Percentiles rank a stretch among this genome's conserved stretches.
These are phyloP conservation scores for Armadillidium nasatum DNA, from an alignment of 1,140 invertebrate genomes.

Conservation along the genomic window DNA sequence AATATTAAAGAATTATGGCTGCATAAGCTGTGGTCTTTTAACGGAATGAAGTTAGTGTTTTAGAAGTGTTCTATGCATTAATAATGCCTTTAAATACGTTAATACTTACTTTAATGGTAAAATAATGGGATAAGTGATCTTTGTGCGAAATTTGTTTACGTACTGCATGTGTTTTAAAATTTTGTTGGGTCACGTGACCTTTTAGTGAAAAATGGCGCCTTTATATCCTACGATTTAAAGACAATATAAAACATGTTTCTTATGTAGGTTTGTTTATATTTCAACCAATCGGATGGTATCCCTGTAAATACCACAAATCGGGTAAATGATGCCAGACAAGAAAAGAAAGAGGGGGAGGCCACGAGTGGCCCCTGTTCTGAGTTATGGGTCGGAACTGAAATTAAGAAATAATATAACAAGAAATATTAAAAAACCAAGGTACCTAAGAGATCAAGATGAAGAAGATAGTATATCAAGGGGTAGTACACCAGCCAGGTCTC, in stretches of 20 bases:
- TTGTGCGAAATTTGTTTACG: too few species aligned
- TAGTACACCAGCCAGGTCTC: neutral
- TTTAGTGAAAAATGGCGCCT: slow-evolving; percentile 41
- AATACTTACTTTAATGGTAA: too few species aligned
- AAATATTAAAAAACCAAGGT: slow-evolving; percentile 29
- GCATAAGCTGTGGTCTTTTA: neutral
- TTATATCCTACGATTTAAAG: slow-evolving; percentile 41
- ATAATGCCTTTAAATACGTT: too few species aligned
- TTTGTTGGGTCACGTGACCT: slow-evolving; percentile 37
- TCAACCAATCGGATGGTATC: slow-evolving; percentile 31
- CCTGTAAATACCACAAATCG: neutral
- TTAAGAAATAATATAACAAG: slow-evolving; percentile 30
- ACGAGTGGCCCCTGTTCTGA: slow-evolving; percentile 17
- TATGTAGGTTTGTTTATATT: slow-evolving; percentile 44
- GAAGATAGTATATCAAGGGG: slow-evolving; percentile 24
- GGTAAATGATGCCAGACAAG: slow-evolving; percentile 23
- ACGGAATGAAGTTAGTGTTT: too few species aligned
- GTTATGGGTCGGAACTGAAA: slow-evolving; percentile 27
- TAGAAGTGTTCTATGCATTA: too few species aligned
- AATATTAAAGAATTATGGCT: slow-evolving; percentile 1
- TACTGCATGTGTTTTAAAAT: too few species aligned
- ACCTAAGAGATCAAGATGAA: slow-evolving; percentile 22
- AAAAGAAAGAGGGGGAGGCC: slow-evolving; percentile 25
- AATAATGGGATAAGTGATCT: too few species aligned
- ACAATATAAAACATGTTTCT: slow-evolving; percentile 40